Percentiles rank a stretch among this genome's conserved stretches.
Evolutionary conservation across 2,888 invertebrate species (phyloP).

Genomic region (Ptilodon capucinus): DNA sequence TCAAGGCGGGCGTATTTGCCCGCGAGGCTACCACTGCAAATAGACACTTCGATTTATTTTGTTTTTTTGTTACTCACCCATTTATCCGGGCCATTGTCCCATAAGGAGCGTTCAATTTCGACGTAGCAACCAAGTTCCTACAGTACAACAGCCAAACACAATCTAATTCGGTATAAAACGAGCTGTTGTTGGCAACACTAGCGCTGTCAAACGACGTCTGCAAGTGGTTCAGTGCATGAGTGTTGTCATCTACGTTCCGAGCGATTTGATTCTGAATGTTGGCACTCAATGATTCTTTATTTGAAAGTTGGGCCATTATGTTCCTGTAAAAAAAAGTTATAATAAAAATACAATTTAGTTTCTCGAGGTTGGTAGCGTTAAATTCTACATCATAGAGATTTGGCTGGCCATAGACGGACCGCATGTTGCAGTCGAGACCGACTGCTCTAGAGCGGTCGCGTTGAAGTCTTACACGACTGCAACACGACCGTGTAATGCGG

Average conservation of each 20-base stretch:
- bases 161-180: constrained; percentile 71
- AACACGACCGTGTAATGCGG: no score
- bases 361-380: no score
- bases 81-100: constrained; percentile 83
- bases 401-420: no score
- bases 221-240: constrained; percentile 62
- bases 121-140: constrained; percentile 78
- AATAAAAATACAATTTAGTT: no score
- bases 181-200: constrained; percentile 41
- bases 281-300: constrained; percentile 41
- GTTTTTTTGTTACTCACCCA: constrained; percentile 62
- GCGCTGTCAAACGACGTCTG: constrained; percentile 54
- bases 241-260: constrained; percentile 63
- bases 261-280: constrained; percentile 59
- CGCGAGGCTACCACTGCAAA: no score
- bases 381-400: no score
- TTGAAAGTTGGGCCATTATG: constrained; percentile 57
- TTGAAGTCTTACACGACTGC: no score
- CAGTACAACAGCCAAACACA: constrained; percentile 84
- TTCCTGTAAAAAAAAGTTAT: constrained; percentile 50
- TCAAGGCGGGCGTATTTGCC: no score
- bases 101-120: constrained; percentile 77
- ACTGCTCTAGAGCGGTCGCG: no score
- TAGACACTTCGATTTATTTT: background rate
- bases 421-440: no score